These are phyloP conservation scores for Drosophila willistoni DNA, from an alignment of 1,140 invertebrate species.

Conservation along the genomic window DNA sequence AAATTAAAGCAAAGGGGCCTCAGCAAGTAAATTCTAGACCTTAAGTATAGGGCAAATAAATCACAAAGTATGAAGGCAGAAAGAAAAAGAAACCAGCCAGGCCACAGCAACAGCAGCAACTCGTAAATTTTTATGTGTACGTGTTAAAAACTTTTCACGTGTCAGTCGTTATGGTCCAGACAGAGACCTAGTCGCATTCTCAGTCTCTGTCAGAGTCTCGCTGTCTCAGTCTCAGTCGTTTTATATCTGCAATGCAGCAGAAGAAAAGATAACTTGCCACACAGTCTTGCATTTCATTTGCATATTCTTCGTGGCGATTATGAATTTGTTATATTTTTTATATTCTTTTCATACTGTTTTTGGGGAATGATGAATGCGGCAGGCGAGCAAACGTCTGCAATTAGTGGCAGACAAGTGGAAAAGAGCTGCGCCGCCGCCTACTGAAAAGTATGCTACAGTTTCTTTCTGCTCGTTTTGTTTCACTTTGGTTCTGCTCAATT, in stretches of 20 bases:
- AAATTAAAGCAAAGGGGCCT: constrained; percentile 53
- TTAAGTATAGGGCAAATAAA: constrained; percentile 50
- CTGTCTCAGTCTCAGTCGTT: constrained; percentile 32
- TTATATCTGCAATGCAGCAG: constrained; percentile 70
- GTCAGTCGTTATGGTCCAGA: constrained; percentile 64
- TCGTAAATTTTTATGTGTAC: constrained; percentile 60
- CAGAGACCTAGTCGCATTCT: constrained; percentile 33
- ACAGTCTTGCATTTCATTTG: constrained; percentile 57
- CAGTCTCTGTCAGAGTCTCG: constrained; percentile 20
- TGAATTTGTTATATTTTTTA: constrained; percentile 36
- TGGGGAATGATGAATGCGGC: constrained; percentile 53
- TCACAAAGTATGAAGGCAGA: constrained; percentile 29
- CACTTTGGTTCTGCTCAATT: constrained; percentile 52
- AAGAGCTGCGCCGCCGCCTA: constrained; percentile 1
- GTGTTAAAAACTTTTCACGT: constrained; percentile 70
- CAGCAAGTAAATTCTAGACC: constrained; percentile 40
- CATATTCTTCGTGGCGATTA: constrained; percentile 59
- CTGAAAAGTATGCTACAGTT: constrained; percentile 37
- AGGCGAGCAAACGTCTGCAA: constrained; percentile 52
- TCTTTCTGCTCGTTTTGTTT: not conserved
- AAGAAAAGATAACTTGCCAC: constrained; percentile 38
- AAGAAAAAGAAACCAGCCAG: constrained; percentile 7
- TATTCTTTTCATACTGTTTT: constrained; percentile 6
- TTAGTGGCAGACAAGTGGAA: constrained; percentile 49
- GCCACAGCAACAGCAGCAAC: constrained; percentile 20